Base-by-base conservation (phyloP, 2,113 vertebrate species). In the Halichoerus grypus region DNA sequence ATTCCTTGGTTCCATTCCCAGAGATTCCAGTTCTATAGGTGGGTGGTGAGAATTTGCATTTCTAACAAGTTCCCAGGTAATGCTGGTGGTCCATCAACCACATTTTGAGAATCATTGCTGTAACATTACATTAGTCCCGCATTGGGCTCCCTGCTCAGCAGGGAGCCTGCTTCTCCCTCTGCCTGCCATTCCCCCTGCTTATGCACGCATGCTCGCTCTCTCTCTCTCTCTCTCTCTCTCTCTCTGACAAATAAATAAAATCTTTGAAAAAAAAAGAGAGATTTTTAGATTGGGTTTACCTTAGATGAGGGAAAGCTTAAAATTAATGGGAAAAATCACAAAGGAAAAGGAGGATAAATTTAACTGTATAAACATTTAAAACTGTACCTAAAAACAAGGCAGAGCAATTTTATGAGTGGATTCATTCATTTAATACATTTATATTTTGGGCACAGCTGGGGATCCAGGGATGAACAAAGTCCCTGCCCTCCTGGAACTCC, bases 271-370 rank as follows among this genome's bases (percentile, higher is more conserved):
- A 63, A 61, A 61, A 24, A 55, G 33, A 6, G 33, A 67, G 15
- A 49, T 93, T 95, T 87, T 65, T 83, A 81, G 14, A 81, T 65
- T 87, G 42, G n/a, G 11, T 55, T 81, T 81, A 92, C 76, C 87
- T 74, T 96, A 36, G 26, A n/a, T 81, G 53, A 87, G 15, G 36
- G 26, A 96, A 81, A 26, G 2, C 28, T 88, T 92, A 72, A 63
- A 77, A 92, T 87, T 53, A 95, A 12, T 81, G 53, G 39, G 28
- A 42, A 74, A 88, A 82, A 63, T 65, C n/a, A 96, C 6, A 63
- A 21, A 74, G 10, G 19, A 83, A 81, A 42, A 88, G 63, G 28
- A 31, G 7, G 39, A 55, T 74, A 71, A 7, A 53, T 18, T 77
- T 36, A 96, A 59, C 31, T 93, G 33, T 65, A 19, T 46, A 89